Evolutionary conservation across 1,140 invertebrate species (phyloP).

Genomic region (Drosophila nannoptera): DNA sequence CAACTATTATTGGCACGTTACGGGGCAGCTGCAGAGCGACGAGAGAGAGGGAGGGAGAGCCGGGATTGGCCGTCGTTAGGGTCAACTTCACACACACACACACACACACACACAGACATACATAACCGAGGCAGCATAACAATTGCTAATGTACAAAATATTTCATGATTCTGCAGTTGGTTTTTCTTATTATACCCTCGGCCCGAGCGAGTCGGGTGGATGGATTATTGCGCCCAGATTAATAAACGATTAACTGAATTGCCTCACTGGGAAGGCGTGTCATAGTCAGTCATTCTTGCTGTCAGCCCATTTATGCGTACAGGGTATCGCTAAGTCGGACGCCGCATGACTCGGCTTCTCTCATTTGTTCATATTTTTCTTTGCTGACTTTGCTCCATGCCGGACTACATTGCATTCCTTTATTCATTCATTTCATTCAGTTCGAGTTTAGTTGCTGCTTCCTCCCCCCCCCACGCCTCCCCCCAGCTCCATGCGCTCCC

Average conservation of each 20-base stretch:
- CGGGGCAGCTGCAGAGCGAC: slow-evolving; percentile 1
- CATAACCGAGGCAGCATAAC: slow-evolving; percentile 31
- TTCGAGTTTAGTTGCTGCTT: slow-evolving; percentile 41
- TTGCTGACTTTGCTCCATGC: slow-evolving; percentile 23
- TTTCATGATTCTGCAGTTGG: slow-evolving; percentile 67
- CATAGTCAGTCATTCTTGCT: no score
- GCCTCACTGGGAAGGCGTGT: no score
- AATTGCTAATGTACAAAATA: slow-evolving; percentile 74
- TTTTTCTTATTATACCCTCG: slow-evolving; percentile 36
- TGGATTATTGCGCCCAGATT: not conserved
- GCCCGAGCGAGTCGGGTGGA: no score
- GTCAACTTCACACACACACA: slow-evolving; percentile 24
- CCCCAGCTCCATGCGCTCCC: not conserved
- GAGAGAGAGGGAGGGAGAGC: not conserved
- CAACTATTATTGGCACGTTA: slow-evolving; percentile 67
- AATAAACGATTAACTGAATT: not conserved
- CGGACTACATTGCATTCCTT: slow-evolving; percentile 45
- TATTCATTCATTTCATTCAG: slow-evolving; percentile 56
- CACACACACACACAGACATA: slow-evolving; percentile 18
- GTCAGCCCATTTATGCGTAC: not conserved
- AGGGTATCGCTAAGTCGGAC: slow-evolving; percentile 5
- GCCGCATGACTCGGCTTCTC: not conserved
- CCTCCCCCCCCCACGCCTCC: not conserved
- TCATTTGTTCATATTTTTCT: slow-evolving; percentile 17
- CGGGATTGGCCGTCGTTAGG: slow-evolving; percentile 10